Evolutionary conservation across 2,888 invertebrate species (phyloP), one percentile per base, ranked within the genome.

Genomic region (Brachynemurus nebulosus): DNA sequence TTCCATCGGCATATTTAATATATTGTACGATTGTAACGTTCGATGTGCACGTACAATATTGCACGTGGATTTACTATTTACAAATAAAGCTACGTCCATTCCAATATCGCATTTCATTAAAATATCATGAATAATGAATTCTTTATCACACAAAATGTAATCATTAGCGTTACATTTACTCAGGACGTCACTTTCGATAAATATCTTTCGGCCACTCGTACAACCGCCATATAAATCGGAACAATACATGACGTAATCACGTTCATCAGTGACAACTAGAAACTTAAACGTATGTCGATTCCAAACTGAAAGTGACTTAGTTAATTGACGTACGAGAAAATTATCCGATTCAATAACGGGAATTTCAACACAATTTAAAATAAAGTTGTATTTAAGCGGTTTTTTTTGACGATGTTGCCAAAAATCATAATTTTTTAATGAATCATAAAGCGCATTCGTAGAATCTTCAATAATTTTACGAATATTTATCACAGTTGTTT

Each of bases 211-310:
- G 4, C 30, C 30, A 30, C 30, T 30, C n/a, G 30, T 30, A 30
- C 30, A 30, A 12, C 30, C 30, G 7, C 30, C 30, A 30, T 30
- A 30, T 14, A 30, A 30, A 30, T 30, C 30, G 14, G 30, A 30
- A 11, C 30, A 30, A 11, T 8, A 30, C 5, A 30, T 14, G 5
- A 30, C 14, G 14, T 12, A 30, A 7, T 14, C 30, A 30, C 30
- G 30, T 11, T 30, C 30, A 30, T 30, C 30, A 12, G 30, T 30
- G n/a, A 30, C 30, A 30, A 30, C 30, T 9, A 30, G 14, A 30
- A 30, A 30, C 7, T 30, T 30, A 30, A 30, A 30, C n/a, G 30
- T 30, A 30, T 30, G 30, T 30, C 30, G 30, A 30, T 30, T 30
- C 30, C 30, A 30, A 12, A 14, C 30, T 4, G 30, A 6, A 30